phyloP scores from a whole-genome alignment of 2,888 invertebrate species.

The Tachina fera region DNA sequence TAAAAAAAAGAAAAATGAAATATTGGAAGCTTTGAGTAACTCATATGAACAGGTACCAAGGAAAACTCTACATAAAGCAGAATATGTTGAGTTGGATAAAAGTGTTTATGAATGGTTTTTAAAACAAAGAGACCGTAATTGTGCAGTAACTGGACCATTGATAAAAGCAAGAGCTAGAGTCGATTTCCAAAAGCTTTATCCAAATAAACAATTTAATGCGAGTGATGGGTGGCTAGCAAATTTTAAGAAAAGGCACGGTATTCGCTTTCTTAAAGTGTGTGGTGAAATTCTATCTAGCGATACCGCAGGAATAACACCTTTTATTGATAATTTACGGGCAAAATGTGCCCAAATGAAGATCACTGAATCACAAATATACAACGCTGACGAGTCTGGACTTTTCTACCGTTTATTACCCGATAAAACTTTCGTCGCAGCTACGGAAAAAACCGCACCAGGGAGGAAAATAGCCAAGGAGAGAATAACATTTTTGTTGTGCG shows the following conservation, averaged over 20 bases:
- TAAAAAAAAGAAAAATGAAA: slow-evolving; percentile 16
- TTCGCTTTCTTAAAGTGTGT: slow-evolving; percentile 54
- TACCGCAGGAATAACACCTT: slow-evolving; percentile 28
- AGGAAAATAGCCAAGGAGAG: slow-evolving; percentile 22
- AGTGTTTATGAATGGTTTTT: slow-evolving; percentile 48
- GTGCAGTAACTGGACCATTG: slow-evolving; percentile 49
- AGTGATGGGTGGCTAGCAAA: slow-evolving; percentile 37
- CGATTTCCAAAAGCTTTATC: slow-evolving; percentile 42
- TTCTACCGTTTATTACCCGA: slow-evolving; percentile 24
- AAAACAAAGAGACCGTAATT: slow-evolving; percentile 54
- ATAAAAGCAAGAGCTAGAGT: slow-evolving; percentile 55
- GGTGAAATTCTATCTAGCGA: slow-evolving; percentile 60
- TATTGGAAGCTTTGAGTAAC: too few relatives aligned
- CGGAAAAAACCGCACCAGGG: too few relatives aligned
- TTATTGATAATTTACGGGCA: slow-evolving; percentile 46
- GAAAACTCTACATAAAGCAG: too few relatives aligned
- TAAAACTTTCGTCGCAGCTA: slow-evolving; percentile 42
- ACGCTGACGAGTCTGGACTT: not conserved
- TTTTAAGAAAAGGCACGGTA: slow-evolving; percentile 28
- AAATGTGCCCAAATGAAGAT: slow-evolving; percentile 22
- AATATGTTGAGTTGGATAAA: too few relatives aligned
- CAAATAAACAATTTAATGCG: slow-evolving; percentile 13
- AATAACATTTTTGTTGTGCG: slow-evolving; percentile 47
- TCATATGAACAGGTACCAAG: too few relatives aligned
- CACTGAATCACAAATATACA: slow-evolving; percentile 26